Conservation (phyloP, 2,888 invertebrate genomes). For the Melipona beecheii region DNA sequence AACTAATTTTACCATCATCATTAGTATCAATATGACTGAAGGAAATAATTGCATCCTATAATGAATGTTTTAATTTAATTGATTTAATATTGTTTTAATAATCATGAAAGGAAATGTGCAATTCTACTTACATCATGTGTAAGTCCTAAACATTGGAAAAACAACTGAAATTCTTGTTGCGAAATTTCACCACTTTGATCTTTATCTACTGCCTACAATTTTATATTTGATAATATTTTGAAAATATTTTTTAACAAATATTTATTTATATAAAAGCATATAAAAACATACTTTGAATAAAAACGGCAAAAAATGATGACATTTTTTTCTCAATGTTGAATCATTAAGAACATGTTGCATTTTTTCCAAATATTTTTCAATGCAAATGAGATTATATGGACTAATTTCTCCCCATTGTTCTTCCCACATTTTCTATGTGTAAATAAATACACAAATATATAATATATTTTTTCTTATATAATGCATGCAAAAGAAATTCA, state of each 20-base stretch:
- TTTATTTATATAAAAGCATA: neutral
- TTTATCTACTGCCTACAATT: constrained; percentile 90
- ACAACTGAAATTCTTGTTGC: constrained; percentile 92
- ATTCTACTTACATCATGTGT: constrained; percentile 86
- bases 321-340: constrained; percentile 89
- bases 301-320: constrained; percentile 92
- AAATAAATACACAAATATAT: constrained; percentile 5
- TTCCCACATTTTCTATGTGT: constrained; percentile 88
- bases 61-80: constrained; percentile 28
- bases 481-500: constrained; percentile 3
- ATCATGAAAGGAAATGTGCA: neutral
- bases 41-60: constrained; percentile 89
- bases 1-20: constrained; percentile 90
- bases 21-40: constrained; percentile 92
- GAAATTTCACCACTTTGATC: constrained; percentile 92
- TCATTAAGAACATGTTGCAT: constrained; percentile 94
- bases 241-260: constrained; percentile 4
- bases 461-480: neutral
- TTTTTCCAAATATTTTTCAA: constrained; percentile 92
- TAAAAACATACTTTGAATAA: constrained; percentile 89
- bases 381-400: constrained; percentile 92
- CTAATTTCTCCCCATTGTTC: constrained; percentile 93
- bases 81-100: neutral
- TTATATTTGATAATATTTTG: constrained; percentile 24
- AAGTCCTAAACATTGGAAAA: constrained; percentile 92